These are phyloP conservation scores for Chondrilla cf. caribensis DNA, from an alignment of 37 sponge, comb jelly and placozoan species.

Conservation along the genomic window DNA sequence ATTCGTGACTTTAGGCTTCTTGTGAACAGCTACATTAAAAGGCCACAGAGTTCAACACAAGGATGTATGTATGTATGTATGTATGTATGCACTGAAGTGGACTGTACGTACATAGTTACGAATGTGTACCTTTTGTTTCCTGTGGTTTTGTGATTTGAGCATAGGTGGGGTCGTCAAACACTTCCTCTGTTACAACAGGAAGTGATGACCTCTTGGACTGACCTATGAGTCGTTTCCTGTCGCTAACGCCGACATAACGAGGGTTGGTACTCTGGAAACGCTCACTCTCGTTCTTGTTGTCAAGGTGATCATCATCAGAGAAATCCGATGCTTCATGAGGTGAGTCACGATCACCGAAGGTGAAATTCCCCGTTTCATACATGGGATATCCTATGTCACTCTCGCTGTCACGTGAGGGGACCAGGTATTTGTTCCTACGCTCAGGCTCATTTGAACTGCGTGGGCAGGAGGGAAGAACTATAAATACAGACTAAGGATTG, in stretches of 20 bases:
- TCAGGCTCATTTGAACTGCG: no score
- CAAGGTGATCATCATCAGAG: constrained; percentile 4
- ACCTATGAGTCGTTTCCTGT: neutral
- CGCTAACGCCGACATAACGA: neutral
- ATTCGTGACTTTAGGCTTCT: neutral
- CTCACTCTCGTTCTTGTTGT: neutral
- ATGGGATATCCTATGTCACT: no score
- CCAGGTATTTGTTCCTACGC: no score
- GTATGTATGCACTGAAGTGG: constrained; percentile 45
- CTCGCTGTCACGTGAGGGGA: no score
- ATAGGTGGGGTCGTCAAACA: constrained; percentile 11
- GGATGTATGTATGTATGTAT: constrained; percentile 23
- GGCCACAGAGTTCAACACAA: neutral
- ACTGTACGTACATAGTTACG: no score
- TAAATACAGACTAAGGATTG: no score
- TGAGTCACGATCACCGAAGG: neutral
- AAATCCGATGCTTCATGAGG: neutral
- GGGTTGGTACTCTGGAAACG: neutral
- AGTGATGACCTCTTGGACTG: neutral
- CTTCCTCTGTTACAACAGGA: neutral
- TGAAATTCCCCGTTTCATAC: no score
- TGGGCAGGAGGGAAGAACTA: no score
- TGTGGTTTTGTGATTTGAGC: neutral
- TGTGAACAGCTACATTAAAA: neutral
- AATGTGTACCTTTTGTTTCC: neutral